Conservation (phyloP, 2,113 vertebrate species). For the Nyctibius bracteatus region DNA sequence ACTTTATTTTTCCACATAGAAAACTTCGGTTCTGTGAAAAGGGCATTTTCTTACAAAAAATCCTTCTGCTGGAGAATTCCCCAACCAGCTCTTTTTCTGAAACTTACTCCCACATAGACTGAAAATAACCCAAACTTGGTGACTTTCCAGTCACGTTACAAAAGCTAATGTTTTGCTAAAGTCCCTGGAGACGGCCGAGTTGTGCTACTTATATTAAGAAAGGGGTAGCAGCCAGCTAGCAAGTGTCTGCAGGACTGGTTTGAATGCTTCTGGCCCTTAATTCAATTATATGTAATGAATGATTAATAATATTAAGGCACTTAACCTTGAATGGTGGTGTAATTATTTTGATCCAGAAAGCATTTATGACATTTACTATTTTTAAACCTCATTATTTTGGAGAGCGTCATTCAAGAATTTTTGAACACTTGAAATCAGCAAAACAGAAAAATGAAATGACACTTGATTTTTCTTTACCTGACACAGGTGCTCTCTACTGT, state of each 20-base stretch:
- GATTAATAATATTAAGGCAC: constrained; percentile 29
- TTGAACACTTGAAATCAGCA: neutral
- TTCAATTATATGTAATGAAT: constrained; percentile 1
- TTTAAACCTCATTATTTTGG: constrained; percentile 45
- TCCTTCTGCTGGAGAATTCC: constrained; percentile 44
- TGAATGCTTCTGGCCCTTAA: neutral
- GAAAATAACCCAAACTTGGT: constrained; percentile 49
- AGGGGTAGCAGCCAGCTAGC: neutral
- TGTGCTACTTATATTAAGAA: neutral
- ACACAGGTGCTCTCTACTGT: neutral
- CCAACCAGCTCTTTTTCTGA: constrained; percentile 19
- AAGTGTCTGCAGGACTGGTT: neutral
- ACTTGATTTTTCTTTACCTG: neutral
- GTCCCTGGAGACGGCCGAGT: neutral
- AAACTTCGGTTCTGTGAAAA: neutral
- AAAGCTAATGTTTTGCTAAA: constrained; percentile 11
- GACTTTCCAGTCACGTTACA: constrained; percentile 24
- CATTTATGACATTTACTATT: constrained; percentile 14
- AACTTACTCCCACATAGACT: constrained; percentile 22
- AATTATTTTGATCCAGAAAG: constrained; percentile 40
- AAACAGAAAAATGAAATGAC: neutral
- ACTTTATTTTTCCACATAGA: neutral
- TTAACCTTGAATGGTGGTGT: neutral
- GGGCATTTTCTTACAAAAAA: constrained; percentile 35
- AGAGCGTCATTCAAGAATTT: neutral